Evolutionary conservation across 2,113 vertebrate genomes (phyloP), one percentile per base, ranked within the genome.

Genomic region (Verasper variegatus): DNA sequence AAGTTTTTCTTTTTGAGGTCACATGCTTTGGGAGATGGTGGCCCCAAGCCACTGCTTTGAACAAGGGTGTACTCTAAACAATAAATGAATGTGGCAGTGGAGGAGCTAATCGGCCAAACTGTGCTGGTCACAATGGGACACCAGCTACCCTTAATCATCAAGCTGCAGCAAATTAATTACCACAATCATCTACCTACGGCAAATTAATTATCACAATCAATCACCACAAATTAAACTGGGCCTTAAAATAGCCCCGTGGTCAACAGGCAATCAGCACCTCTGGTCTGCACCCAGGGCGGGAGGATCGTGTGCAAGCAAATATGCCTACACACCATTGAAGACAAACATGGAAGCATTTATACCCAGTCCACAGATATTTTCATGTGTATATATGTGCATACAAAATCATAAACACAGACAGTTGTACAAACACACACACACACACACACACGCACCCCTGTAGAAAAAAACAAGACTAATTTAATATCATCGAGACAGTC

Each of bases 141-240:
- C 80, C 81, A 81, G 85, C 81, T 88, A 88, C 84, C 89, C 83
- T 88, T 92, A 90, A 92, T 93, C 89, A 92, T 92, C 83, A 74
- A 81, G 85, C 91, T 81, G 82, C 81, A 88, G 88, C 87, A 89
- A 92, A 93, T 92, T 91, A 92, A 94, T 94, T 92, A 92, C 93
- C 84, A 89, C 86, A 90, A 87, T 93, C 90, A 91, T 92, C 92
- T 84, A 90, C 84, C 91, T 89, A 91, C 87, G 75, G 90, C 82
- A 92, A 92, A 93, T 91, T 92, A 92, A 94, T 94, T 92, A 92
- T 91, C 88, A 89, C 86, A 92, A 92, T 93, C 92, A 93, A 92
- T 93, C 86, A 91, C 81, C 86, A 71, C 88, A 92, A 82, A 93
- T 93, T 90, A 90, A 87, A 85, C 71, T 60, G 74, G 81, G 81